A percentile compares a stretch with the other conserved stretches of the same genome.
Conservation (phyloP, 2,888 invertebrate genomes). For the Spicauda simplicius region DNA sequence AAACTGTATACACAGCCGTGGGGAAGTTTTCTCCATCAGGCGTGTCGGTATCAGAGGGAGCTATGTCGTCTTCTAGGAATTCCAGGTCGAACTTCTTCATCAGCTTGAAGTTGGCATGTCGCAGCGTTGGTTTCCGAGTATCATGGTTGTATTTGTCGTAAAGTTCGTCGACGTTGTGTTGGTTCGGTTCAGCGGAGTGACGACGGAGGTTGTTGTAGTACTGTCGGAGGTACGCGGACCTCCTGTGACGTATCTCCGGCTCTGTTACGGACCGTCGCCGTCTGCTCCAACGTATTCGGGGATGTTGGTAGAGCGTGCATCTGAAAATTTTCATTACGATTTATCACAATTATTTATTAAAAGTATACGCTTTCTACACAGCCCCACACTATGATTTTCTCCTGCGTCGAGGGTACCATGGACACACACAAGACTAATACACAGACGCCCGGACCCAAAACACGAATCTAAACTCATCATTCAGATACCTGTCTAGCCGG, state of each 20-base stretch:
- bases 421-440: too few species aligned
- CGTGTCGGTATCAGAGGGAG: constrained; percentile 50
- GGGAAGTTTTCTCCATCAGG: constrained; percentile 66
- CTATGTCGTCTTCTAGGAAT: constrained; percentile 59
- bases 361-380: too few species aligned
- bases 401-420: too few species aligned
- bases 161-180: constrained; percentile 63
- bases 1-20: constrained; percentile 76
- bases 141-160: constrained; percentile 79
- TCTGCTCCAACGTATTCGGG: constrained; percentile 92
- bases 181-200: constrained; percentile 55
- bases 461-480: too few species aligned
- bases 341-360: too few species aligned
- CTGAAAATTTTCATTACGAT: constrained; percentile 56
- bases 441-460: too few species aligned
- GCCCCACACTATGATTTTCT: too few species aligned
- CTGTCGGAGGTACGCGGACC: constrained; percentile 72
- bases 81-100: constrained; percentile 75
- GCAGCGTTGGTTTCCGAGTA: constrained; percentile 69
- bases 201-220: constrained; percentile 70
- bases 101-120: constrained; percentile 77
- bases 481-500: too few species aligned
- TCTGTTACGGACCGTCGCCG: constrained; percentile 84
- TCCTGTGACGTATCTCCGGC: constrained; percentile 66
- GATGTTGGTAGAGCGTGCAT: constrained; percentile 94